Evolutionary conservation across 1,140 invertebrate species (phyloP), one percentile per base, ranked within the genome.

Genomic region (Orius laevigatus): DNA sequence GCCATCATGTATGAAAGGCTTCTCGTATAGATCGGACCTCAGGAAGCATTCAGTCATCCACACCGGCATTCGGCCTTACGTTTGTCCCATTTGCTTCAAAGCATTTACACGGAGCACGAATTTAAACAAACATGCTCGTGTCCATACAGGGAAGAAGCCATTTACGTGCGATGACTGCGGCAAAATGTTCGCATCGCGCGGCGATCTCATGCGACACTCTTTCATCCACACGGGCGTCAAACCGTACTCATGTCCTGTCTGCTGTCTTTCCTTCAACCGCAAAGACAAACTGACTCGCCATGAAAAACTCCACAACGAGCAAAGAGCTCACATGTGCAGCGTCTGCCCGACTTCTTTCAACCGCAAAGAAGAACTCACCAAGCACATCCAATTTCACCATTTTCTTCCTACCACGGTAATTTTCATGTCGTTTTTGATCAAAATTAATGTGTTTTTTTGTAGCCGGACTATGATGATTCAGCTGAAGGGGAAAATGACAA

Each of bases 101-200:
- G 74, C 71, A 42, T 81, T 81, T 55, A 77, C 75, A 10, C 61
- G 76, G 11, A 84, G 81, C 51, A 84, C 82, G 47, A 91, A 90
- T 66, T 69, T 91, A 3, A 81, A 85, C 51, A 82, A 89, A 55
- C 88, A 93, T 62, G 68, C 88, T 52, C 70, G 85, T 41, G 76
- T 77, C 32, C 80, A 82, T 62, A 74, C 72, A 32, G 78, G 78
- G 1, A 68, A 66, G 51, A 79, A 70, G 70, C 46, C 67, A 0
- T 75, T 71, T 56, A 60, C 63, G 5, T 77, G 75, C 47, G 62
- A 61, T 18, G 56, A 68, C n/a, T 77, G 75, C 59, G 68, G 73
- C 2, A 72, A 78, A 47, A 68, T 72, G 55, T 87, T 87, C 62
- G 74, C 77, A 1, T 59, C 70, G 5, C 68, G 70, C 46, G 71